Evolutionary conservation across 2,888 invertebrate species (phyloP).

Genomic region (Anthrax anthrax): DNA sequence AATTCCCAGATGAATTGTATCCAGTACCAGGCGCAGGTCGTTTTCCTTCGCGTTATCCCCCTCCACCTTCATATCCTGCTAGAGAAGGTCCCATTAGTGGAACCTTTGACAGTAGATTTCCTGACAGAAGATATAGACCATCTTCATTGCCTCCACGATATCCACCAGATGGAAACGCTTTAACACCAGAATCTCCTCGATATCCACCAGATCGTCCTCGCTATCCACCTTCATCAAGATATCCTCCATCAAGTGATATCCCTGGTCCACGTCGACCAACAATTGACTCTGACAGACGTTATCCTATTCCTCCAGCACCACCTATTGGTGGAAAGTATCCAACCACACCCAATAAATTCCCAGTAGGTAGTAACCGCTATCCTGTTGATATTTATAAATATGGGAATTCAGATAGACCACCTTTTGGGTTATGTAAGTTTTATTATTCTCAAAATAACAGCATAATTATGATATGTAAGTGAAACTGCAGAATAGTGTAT

Average conservation of each 20-base stretch:
- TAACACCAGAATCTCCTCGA: slow-evolving; percentile 17
- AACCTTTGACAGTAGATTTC: slow-evolving; percentile 32
- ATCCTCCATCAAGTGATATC: slow-evolving; percentile 17
- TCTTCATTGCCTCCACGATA: slow-evolving; percentile 26
- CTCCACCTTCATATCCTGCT: slow-evolving; percentile 19
- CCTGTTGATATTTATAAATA: slow-evolving; percentile 35
- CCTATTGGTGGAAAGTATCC: slow-evolving; percentile 38
- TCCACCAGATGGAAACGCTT: slow-evolving; percentile 16
- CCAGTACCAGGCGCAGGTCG: slow-evolving; percentile 8
- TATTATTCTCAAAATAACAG: background rate
- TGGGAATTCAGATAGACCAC: slow-evolving; percentile 40
- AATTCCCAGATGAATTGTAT: slow-evolving; percentile 27
- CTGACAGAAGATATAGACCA: slow-evolving; percentile 32
- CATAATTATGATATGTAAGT: background rate
- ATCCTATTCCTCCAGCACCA: slow-evolving; percentile 33
- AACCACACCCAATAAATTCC: slow-evolving; percentile 38
- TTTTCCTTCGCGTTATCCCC: slow-evolving; percentile 23
- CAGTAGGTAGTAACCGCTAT: slow-evolving; percentile 37
- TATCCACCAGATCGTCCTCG: slow-evolving; percentile 24
- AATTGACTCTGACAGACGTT: slow-evolving; percentile 38
- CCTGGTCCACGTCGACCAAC: slow-evolving; percentile 21
- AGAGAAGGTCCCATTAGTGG: slow-evolving; percentile 26
- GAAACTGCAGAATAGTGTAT: too few relatives aligned
- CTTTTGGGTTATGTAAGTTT: slow-evolving; percentile 32
- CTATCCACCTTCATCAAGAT: slow-evolving; percentile 20